Evolutionary conservation across 2,113 vertebrate species (phyloP).

Genomic region (Ophthalmolycus amberensis): DNA sequence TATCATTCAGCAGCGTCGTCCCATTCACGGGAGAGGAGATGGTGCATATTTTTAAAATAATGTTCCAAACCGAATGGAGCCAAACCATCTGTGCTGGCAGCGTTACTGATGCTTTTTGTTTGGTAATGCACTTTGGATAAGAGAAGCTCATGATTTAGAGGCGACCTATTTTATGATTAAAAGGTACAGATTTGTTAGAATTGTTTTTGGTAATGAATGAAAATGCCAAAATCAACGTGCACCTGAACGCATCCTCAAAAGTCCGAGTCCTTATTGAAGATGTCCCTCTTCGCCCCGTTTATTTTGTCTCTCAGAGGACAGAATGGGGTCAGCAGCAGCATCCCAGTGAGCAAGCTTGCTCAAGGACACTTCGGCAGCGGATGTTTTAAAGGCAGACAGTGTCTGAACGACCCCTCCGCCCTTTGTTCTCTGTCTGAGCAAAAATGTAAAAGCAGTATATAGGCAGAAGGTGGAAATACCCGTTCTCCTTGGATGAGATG

Average conservation of each 20-base stretch:
- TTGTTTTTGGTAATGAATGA: background rate
- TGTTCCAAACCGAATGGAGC: conserved; percentile 1
- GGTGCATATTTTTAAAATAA: conserved; percentile 37
- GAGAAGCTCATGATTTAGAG: background rate
- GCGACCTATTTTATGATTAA: background rate
- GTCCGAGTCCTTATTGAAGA: conserved; percentile 7
- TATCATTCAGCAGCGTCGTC: conserved; percentile 49
- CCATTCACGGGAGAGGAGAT: conserved; percentile 34
- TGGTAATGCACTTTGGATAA: conserved; percentile 1
- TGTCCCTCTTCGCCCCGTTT: conserved; percentile 1
- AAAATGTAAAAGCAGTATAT: conserved; percentile 40
- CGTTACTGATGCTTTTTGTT: background rate
- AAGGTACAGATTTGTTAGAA: background rate
- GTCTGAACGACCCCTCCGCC: conserved; percentile 1
- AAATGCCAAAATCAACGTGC: background rate
- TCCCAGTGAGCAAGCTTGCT: conserved; percentile 21
- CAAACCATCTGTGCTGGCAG: conserved; percentile 7
- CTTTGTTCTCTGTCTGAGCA: conserved; percentile 46
- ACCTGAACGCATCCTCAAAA: background rate
- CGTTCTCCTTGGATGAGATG: conserved; percentile 16
- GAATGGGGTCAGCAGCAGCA: conserved; percentile 38
- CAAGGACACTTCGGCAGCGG: conserved; percentile 54
- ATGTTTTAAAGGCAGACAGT: conserved; percentile 35
- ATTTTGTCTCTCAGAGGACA: conserved; percentile 23
- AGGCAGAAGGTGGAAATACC: conserved; percentile 49